Percentiles rank a stretch among this genome's conserved stretches.
Evolutionary conservation across 2,797 vertebrate species (phyloP).

Genomic region (Adelosebastes latens): DNA sequence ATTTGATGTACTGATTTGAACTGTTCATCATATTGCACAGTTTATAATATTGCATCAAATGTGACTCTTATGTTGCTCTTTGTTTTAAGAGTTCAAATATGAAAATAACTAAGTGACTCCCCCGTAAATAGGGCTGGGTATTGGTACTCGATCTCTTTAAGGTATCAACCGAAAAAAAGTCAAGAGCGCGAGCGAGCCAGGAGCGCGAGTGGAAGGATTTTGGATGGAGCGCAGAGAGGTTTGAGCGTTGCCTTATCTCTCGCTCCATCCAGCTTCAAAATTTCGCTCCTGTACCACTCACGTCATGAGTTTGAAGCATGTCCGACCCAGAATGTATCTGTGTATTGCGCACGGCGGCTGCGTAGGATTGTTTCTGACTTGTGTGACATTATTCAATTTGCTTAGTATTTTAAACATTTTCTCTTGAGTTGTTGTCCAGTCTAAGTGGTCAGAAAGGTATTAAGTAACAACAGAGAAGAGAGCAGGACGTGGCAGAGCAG

Average conservation of each 20-base stretch:
- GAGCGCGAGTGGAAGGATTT: too few species aligned
- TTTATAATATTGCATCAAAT: neutral
- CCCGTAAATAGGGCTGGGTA: neutral
- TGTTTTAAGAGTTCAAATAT: neutral
- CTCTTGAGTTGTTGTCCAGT: neutral
- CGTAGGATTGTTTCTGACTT: too few species aligned
- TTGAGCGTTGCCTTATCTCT: too few species aligned
- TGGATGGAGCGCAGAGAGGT: too few species aligned
- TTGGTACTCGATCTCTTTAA: too few species aligned
- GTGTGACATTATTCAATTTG: neutral
- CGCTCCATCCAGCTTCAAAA: too few species aligned
- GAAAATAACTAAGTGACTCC: neutral
- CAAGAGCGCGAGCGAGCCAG: too few species aligned
- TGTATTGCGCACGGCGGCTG: rapidly evolving
- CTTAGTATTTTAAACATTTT: neutral
- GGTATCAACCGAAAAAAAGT: too few species aligned
- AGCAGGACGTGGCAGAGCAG: neutral
- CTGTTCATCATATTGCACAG: neutral
- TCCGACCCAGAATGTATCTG: too few species aligned
- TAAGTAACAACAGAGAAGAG: neutral
- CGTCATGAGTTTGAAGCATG: too few species aligned
- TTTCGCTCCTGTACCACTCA: too few species aligned
- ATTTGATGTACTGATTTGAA: neutral
- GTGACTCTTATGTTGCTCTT: neutral
- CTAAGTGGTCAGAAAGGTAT: neutral